A percentile compares a stretch with the other conserved stretches of the same genome.
These are phyloP conservation scores for Scomber colias DNA, from an alignment of 2,113 vertebrate species.

Conservation along the genomic window DNA sequence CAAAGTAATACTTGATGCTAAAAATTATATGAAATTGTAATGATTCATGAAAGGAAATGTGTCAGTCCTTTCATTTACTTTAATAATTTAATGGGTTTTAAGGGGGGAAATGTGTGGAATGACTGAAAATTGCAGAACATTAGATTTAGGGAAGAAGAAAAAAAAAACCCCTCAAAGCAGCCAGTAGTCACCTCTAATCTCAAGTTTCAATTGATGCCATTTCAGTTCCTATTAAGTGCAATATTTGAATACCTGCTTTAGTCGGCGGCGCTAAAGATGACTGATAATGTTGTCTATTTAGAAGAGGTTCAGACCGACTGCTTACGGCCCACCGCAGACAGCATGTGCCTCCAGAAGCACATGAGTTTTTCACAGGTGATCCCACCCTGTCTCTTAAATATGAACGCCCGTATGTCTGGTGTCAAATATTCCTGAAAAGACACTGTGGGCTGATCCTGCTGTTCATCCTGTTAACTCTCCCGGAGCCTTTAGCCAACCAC, in stretches of 20 bases:
- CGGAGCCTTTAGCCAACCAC: conserved; percentile 14
- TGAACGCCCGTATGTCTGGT: conserved; percentile 15
- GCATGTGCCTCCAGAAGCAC: background rate
- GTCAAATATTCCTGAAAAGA: conserved; percentile 26
- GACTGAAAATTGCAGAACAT: conserved; percentile 19
- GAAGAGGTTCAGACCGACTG: background rate
- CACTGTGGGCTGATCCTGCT: conserved; percentile 43
- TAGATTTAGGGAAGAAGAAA: background rate
- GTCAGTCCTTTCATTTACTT: conserved; percentile 9
- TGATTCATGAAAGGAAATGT: background rate
- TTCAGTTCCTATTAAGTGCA: conserved; percentile 8
- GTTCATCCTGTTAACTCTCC: conserved; percentile 29
- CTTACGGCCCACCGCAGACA: background rate
- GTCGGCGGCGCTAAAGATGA: background rate
- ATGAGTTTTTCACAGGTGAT: background rate
- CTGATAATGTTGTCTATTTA: background rate
- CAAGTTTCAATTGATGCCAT: background rate
- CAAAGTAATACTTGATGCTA: conserved; percentile 1
- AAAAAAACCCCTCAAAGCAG: background rate
- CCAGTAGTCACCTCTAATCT: conserved; percentile 12
- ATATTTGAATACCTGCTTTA: conserved; percentile 26
- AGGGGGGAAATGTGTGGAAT: conserved; percentile 6
- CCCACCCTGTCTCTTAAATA: conserved; percentile 4
- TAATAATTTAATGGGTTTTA: conserved; percentile 26
- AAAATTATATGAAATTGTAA: background rate